Evolutionary conservation across 2,797 vertebrate genomes (phyloP), one percentile per base, ranked within the genome.

Genomic region (Poeciliopsis presidionis): DNA sequence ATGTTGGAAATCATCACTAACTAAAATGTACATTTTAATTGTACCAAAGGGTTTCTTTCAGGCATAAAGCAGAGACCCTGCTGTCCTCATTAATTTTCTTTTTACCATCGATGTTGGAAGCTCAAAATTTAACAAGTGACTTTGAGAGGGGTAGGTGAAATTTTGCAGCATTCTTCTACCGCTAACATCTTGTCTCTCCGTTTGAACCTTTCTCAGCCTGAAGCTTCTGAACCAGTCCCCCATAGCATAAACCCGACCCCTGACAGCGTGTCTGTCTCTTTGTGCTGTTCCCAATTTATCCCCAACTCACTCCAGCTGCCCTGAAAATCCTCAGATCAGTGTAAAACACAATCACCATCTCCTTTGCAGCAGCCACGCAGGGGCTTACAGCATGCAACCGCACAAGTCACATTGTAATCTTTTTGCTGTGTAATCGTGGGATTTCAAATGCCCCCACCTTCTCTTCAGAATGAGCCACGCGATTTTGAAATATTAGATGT

Each of bases 381-480:
- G 43, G 84, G 91, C 88, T 94, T 92, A 93, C 55, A 84, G 85
- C 84, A 82, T 88, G 84, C 84, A 75, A 84, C 89, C 74, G 86
- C 88, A 86, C 73, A 88, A 89, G 91, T 90, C 92, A 88, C 91
- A 88, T 87, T 91, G 92, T 93, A 94, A 95, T 94, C 93, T 93
- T 92, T 86, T 92, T 86, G 84, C 90, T 72, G 49, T 88, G 92
- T 93, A 94, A 95, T 94, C 88, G 82, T 84, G 89, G 91, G 91
- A 93, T 94, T 93, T 94, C n/a, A 90, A 88, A 90, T 76, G 80
- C 78, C 79, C 55, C 71, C 67, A 45, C 39, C 79, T 70, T 80
- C 75, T 22, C 25, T 78, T 79, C 78, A 70, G 79, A 84, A 55
- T 41, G 81, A 89, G 86, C 85, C 84, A 73, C 73, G 86, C 18